These are phyloP conservation scores for Xestobium rufovillosum DNA, from an alignment of 2,888 invertebrate genomes.

Conservation along the genomic window DNA sequence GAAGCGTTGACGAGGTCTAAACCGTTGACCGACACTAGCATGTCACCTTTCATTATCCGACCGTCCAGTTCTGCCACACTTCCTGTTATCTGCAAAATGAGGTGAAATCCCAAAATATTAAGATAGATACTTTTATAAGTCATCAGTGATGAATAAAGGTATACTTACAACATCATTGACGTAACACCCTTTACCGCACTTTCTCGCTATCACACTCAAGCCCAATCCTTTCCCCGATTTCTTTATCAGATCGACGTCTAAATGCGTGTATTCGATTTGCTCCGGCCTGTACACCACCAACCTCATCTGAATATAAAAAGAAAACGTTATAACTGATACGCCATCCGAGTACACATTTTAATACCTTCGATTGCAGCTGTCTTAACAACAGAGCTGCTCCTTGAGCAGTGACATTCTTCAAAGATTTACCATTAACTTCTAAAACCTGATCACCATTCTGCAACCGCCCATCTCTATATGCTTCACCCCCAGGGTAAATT, in stretches of 20 bases:
- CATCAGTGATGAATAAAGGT: no score
- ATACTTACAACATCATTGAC: conserved; percentile 83
- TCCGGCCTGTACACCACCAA: conserved; percentile 75
- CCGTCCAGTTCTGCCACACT: conserved; percentile 84
- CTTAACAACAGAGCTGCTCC: conserved; percentile 77
- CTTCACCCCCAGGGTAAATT: conserved; percentile 84
- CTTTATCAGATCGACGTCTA: conserved; percentile 78
- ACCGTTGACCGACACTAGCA: conserved; percentile 81
- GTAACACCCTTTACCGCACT: conserved; percentile 74
- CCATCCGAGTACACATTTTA: conserved; percentile 12
- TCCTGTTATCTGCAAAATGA: conserved; percentile 63
- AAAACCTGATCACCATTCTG: conserved; percentile 89
- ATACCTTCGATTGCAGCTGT: conserved; percentile 69
- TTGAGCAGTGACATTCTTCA: conserved; percentile 77
- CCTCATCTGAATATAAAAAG: conserved; percentile 52
- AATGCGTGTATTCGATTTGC: conserved; percentile 59
- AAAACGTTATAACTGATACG: neutral
- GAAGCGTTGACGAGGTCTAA: conserved; percentile 69
- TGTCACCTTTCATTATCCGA: conserved; percentile 85
- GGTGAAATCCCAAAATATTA: no score
- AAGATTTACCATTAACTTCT: conserved; percentile 75
- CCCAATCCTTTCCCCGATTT: conserved; percentile 86
- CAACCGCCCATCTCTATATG: conserved; percentile 84
- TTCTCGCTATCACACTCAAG: conserved; percentile 74
- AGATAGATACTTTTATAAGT: no score